Base-by-base conservation (phyloP, 2,888 invertebrate genomes). In the Chrysomela aeneicollis region DNA sequence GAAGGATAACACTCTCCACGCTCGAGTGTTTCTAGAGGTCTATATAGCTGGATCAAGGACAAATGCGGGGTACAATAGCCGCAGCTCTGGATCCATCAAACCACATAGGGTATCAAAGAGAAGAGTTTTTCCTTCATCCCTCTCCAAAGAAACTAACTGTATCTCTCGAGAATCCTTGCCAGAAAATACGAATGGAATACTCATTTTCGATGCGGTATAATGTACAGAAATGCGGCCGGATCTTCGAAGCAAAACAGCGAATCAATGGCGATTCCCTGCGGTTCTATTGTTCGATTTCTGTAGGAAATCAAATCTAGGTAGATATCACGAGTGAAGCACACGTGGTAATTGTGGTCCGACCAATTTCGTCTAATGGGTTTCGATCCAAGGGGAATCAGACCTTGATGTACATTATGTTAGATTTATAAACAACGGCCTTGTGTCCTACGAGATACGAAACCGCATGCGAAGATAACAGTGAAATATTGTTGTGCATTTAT, bases 281-380 rank as follows among this genome's bases (percentile, higher is more conserved):
- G 64, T 47, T 59, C 61, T 55, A 59, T 67, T 67, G 67, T 67
- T 64, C 61, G 64, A 67, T 62, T 62, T 59, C 64, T 17, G 32
- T 15, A 15, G 59, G 59, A 64, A 64, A 64, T 67, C 62, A 62
- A 61, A 67, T 63, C 61, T 67, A 37, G 55, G 59, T 59, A 55
- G 59, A 64, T 50, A 55, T 50, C 59, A 50, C 37, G n/a, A 59
- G 59, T 37, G 64, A 37, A 64, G 55, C 64, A 61, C 49, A 55
- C 49, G 60, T 35, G 52, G 59, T 61, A 61, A 61, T 57, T 61
- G 54, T 67, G 61, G 61, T 57, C 26, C 26, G 10, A 17, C 26
- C 15, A 47, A 42, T 46, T 57, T 15, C 46, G 8, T 22, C 9
- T 4, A 21, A 46, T 57, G 26, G 1, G 26, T 15, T 12, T 21